These are phyloP conservation scores for Ceratitis capitata DNA, from an alignment of 1,140 invertebrate species.

Conservation along the genomic window DNA sequence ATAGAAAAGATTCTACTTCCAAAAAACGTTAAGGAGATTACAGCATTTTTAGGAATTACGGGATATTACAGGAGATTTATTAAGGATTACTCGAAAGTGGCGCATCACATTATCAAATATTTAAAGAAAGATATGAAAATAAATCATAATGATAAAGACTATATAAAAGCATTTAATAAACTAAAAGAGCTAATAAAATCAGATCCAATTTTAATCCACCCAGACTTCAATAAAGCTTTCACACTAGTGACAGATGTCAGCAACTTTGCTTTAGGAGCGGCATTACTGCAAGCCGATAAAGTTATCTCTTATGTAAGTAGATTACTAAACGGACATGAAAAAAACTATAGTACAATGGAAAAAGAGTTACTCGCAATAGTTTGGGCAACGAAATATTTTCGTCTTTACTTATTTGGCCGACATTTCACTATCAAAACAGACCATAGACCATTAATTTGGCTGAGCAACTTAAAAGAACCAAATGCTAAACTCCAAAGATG, in stretches of 20 bases:
- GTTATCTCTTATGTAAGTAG: constrained; percentile 17
- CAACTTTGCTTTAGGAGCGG: constrained; percentile 45
- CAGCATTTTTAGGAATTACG: constrained; percentile 44
- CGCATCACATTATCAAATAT: constrained; percentile 39
- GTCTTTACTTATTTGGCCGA: no score
- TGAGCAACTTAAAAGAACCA: no score
- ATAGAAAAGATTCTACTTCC: constrained; percentile 44
- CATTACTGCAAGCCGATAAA: constrained; percentile 45
- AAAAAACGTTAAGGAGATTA: constrained; percentile 44
- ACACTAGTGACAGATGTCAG: constrained; percentile 46
- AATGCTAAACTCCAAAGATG: no score
- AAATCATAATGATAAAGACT: constrained; percentile 29
- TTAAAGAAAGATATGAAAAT: no score
- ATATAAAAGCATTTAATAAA: constrained; percentile 39
- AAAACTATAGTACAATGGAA: constrained; percentile 30
- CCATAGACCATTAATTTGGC: no score
- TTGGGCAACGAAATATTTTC: no score
- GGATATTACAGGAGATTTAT: no score
- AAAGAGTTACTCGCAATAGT: constrained; percentile 40
- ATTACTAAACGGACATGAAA: constrained; percentile 29
- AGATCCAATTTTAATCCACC: constrained; percentile 10
- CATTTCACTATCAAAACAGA: no score
- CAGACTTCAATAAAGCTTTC: constrained; percentile 39
- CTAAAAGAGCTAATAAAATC: constrained; percentile 37
- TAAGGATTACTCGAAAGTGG: constrained; percentile 42